phyloP scores from a whole-genome alignment of 2,888 invertebrate genomes.

The Ptilodon capucinus region DNA sequence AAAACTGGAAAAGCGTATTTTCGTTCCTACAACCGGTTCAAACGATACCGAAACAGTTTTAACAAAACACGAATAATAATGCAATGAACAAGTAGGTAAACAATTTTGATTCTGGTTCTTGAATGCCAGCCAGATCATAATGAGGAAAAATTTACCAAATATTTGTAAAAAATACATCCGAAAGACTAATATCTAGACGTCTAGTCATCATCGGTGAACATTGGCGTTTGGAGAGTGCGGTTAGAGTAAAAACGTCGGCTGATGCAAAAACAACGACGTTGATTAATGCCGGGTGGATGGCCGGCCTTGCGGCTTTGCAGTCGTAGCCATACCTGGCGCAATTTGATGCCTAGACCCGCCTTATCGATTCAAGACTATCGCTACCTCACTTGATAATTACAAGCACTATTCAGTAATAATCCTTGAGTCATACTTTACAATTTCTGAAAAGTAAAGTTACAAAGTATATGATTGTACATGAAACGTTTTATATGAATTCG shows the following conservation, averaged over 20 bases:
- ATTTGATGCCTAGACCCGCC: not conserved
- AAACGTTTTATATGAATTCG: not conserved
- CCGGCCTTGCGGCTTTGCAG: conserved; percentile 27
- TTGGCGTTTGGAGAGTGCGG: conserved; percentile 14
- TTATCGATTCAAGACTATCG: not conserved
- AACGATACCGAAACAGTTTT: too few relatives aligned
- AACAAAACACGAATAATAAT: too few relatives aligned
- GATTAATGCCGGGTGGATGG: conserved; percentile 25
- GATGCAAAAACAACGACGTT: conserved; percentile 12
- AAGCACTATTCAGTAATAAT: too few relatives aligned
- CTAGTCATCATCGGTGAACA: conserved; percentile 1
- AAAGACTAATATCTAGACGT: not conserved
- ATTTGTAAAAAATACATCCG: not conserved
- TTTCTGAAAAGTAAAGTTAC: not conserved
- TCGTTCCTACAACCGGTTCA: conserved; percentile 11
- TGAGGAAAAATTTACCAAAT: too few relatives aligned
- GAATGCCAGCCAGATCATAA: too few relatives aligned
- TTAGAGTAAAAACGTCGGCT: conserved; percentile 12
- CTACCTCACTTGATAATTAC: too few relatives aligned
- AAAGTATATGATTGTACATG: not conserved
- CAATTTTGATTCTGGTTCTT: not conserved
- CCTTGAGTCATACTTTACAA: too few relatives aligned
- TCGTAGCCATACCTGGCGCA: not conserved
- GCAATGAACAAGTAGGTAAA: too few relatives aligned
- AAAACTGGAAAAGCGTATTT: conserved; percentile 19